Base-by-base conservation (phyloP, 2,113 vertebrate genomes). In the Lampris incognitus region DNA sequence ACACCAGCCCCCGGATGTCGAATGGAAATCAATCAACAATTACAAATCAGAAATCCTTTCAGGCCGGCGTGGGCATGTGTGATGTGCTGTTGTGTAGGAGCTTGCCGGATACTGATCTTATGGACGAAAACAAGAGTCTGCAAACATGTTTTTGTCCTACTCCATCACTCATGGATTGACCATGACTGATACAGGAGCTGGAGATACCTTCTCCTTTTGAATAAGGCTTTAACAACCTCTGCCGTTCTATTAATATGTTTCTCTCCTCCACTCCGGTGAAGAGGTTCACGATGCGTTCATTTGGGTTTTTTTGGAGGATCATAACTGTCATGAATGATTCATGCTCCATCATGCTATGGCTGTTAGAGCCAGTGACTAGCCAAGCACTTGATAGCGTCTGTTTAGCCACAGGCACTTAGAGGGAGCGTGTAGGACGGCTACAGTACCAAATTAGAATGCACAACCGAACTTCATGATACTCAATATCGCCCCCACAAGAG, bases 271-370 rank as follows among this genome's bases (percentile, higher is more conserved):
- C 74, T 76, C 66, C 55, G 76, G 74, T 80, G 75, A 57, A 62
- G 76, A 80, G 55, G 52, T 62, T 82, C 72, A 69, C 85, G 74
- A 88, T 83, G 86, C 69, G 83, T 79, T 84, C 54, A 72, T 82
- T 68, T 13, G 41, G 10, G 54, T 60, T n/a, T 61, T 80, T 73
- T 79, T 66, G 0, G 5, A 60, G 69, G 52, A 61, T 73, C 58
- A 57, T 52, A 46, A 59, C 42, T 13, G 82, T 86, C 68, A 84
- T 60, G 81, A 82, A 78, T 74, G 69, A 75, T 7, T 0, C 5
- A 11, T 40, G 42, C 39, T 64, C 41, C 11, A 5, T 10, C 8
- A 24, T 66, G 11, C 73, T 58, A 66, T 41, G 67, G 37, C 70
- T 79, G 41, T 82, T n/a, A 40, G 44, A 37, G 59, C 51, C 37